phyloP scores from a whole-genome alignment of 2,797 vertebrate species.

The Craterocephalus amniculus region DNA sequence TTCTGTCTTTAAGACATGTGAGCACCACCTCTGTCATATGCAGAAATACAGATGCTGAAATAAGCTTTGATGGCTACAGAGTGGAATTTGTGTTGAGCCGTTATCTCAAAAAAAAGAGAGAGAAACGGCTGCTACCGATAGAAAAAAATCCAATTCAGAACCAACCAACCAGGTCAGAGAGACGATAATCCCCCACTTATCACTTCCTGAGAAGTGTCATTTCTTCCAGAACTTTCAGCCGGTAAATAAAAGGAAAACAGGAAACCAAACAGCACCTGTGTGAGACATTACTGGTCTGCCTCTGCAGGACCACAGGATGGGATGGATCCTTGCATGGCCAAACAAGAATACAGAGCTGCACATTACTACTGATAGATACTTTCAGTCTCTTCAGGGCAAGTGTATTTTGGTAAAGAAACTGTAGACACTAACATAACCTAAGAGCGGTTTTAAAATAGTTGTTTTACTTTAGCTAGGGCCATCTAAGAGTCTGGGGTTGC shows the following conservation, averaged over 20 bases:
- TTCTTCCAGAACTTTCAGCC: constrained; percentile 11
- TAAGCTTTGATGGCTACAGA: not conserved
- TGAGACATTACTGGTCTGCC: not conserved
- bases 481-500: too few relatives aligned
- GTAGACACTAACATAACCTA: not conserved
- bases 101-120: too few relatives aligned
- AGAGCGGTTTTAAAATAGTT: too few relatives aligned
- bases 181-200: not conserved
- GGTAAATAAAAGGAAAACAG: constrained; percentile 10
- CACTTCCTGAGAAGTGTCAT: not conserved
- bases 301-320: not conserved
- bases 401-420: not conserved
- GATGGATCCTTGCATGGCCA: not conserved
- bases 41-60: not conserved
- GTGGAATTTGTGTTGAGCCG: not conserved
- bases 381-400: not conserved
- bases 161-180: fast-evolving
- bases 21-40: too few relatives aligned
- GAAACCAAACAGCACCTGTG: constrained; percentile 33
- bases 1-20: not conserved
- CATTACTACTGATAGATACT: too few relatives aligned
- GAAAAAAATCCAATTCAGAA: not conserved
- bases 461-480: too few relatives aligned
- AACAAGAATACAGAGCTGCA: not conserved
- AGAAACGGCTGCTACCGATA: too few relatives aligned